Evolutionary conservation across 2,797 vertebrate genomes (phyloP), one percentile per base, ranked within the genome.

Genomic region (Aulostomus chinensis): DNA sequence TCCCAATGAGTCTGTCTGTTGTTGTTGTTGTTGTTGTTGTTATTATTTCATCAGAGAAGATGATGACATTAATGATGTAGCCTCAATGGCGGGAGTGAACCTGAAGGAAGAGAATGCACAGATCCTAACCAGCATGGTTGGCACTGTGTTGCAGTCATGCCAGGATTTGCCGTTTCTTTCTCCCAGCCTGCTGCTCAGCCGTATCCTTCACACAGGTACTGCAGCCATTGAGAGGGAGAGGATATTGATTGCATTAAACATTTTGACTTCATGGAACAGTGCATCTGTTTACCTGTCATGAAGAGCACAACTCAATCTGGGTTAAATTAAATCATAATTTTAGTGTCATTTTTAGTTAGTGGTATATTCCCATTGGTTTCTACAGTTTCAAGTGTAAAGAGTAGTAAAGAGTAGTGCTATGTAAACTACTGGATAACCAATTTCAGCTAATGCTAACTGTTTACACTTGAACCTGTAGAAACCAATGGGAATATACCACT

Each of bases 91-190:
- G 30, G 93, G 93, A 0, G 91, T 95, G 55, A 94, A 94, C 79
- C 86, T 94, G 31, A 88, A 65, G 7, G 93, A 94, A 80, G 93
- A 95, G 78, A 94, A 84, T 10, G 93, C 92, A n/a, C 87, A 76
- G 61, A 92, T 93, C 74, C 33, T 94, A 65, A 93, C 92, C 22
- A 75, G 85, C 43, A 80, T 90, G 2, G 80, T 96, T 31, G 95
- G 95, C 36, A 78, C 91, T 4, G 82, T 96, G 42, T 81, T 94
- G 45, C 93, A 58, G 10, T 98, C 97, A 0, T 98, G 95, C 68
- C 85, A 87, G 62, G 95, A 98, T 26, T 92, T 95, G 45, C 92
- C 89, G 0, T 97, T 98, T 74, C 92, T 98, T 33, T 87, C 89
- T 11, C 69, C 68, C 0, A 86, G 86, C 51, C 75, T 50, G 0